Conservation (phyloP, 2,797 vertebrate genomes). For the Eulemur rubriventer region DNA sequence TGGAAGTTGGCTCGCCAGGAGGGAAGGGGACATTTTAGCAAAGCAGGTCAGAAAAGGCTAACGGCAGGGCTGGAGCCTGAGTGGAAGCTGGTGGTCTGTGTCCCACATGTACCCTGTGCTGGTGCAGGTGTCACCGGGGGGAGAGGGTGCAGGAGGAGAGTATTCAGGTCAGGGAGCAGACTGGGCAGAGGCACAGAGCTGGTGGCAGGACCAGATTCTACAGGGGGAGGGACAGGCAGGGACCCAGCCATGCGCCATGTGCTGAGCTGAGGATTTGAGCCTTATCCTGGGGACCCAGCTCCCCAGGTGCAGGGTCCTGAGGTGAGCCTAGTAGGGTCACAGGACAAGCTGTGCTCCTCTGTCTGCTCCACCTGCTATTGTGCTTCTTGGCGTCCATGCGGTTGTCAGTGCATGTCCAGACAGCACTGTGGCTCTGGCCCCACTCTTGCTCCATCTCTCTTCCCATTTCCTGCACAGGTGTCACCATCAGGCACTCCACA, state of each 20-base stretch:
- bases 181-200: background rate
- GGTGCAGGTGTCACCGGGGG: background rate
- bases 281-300: background rate
- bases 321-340: too few relatives aligned
- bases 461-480: background rate
- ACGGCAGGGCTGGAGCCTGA: background rate
- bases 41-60: background rate
- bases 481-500: accelerated
- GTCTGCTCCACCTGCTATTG: background rate
- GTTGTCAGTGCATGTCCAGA: accelerated
- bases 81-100: background rate
- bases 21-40: too few relatives aligned
- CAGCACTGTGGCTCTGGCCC: accelerated
- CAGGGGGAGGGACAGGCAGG: background rate
- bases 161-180: accelerated
- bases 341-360: accelerated
- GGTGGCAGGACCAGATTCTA: accelerated
- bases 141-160: background rate
- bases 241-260: accelerated
- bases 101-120: background rate
- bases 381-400: background rate
- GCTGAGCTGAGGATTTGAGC: background rate
- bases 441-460: background rate
- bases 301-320: background rate
- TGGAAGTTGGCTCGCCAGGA: background rate